A percentile compares a stretch with the other conserved stretches of the same genome.
phyloP scores from a whole-genome alignment of 2,888 invertebrate species.

The Watsonalla cultraria region DNA sequence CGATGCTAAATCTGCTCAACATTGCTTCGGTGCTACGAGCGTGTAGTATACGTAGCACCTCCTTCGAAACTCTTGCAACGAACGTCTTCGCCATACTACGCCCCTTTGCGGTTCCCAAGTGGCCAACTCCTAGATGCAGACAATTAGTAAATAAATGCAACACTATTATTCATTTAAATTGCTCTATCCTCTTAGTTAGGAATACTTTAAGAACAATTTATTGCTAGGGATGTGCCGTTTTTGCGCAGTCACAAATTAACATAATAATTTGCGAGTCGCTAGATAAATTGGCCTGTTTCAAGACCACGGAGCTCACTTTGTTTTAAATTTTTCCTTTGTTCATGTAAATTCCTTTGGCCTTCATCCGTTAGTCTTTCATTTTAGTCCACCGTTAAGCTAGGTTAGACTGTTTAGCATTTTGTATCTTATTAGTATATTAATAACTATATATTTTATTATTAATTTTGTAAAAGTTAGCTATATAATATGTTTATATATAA shows the following conservation, averaged over 20 bases:
- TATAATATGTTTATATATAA: no score
- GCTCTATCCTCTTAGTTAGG: background rate
- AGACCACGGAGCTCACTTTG: background rate
- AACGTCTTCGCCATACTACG: no score
- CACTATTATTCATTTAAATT: background rate
- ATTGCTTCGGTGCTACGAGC: no score
- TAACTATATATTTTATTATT: no score
- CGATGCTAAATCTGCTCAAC: no score
- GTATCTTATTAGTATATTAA: background rate
- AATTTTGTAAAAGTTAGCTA: no score
- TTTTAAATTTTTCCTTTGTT: background rate
- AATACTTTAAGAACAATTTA: conserved; percentile 24
- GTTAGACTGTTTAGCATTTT: no score
- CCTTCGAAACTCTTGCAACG: no score
- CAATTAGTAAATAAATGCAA: background rate
- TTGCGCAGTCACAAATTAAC: conserved; percentile 29
- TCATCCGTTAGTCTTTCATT: background rate
- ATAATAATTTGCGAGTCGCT: conserved; percentile 29
- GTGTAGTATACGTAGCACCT: no score
- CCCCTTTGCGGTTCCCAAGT: no score
- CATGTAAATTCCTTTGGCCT: background rate
- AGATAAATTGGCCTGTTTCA: conserved; percentile 17
- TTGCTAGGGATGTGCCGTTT: conserved; percentile 25
- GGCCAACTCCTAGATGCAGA: background rate
- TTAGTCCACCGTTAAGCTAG: no score